Base-by-base conservation (phyloP, 2,797 vertebrate species). In the Falco cherrug region DNA sequence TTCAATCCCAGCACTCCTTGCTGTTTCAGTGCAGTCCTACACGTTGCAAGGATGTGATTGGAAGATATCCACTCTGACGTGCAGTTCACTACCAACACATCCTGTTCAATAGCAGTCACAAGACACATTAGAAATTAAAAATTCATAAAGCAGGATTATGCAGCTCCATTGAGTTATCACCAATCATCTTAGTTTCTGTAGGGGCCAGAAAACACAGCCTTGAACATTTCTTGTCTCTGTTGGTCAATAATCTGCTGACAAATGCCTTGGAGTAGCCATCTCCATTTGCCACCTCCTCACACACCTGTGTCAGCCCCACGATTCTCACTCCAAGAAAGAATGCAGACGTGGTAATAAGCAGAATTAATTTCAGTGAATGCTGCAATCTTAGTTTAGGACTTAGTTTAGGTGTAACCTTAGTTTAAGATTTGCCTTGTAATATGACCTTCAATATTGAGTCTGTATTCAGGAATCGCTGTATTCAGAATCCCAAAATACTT, bases 61-160 rank as follows among this genome's bases (percentile, higher is more conserved):
- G 98, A 98, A 33, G 98, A 95, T 91, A 99, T 98, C 98, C 99
- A 99, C 56, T 99, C 99, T 10, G 98, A 96, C 8, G 99, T 99
- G 97, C 99, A 99, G 96, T 99, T 99, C 90, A 99, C 99, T 3
- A 99, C 99, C 96, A 99, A 93, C 87, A 99, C 99, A 18, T 99
- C 99, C 99, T 99, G 93, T 71, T 78, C 31, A 79, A 93, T 11
- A 96, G 91, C 89, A 86, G 69, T 3, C 57, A 90, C 21, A 59
- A 39, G 11, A 83, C 64, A 76, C 6, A 2, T 39, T 5, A 75
- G 14, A 81, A 86, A 91, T 20, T 16, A 21, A 48, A 64, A 54
- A 76, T 7, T 28, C 37, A 80, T 26, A 28, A 13, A 77, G 37
- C 11, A 47, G n/a, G 17, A 81, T 37, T 67, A 54, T 54, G 68